These are phyloP conservation scores for Phyllotreta striolata DNA, from an alignment of 2,888 invertebrate species.

Conservation along the genomic window DNA sequence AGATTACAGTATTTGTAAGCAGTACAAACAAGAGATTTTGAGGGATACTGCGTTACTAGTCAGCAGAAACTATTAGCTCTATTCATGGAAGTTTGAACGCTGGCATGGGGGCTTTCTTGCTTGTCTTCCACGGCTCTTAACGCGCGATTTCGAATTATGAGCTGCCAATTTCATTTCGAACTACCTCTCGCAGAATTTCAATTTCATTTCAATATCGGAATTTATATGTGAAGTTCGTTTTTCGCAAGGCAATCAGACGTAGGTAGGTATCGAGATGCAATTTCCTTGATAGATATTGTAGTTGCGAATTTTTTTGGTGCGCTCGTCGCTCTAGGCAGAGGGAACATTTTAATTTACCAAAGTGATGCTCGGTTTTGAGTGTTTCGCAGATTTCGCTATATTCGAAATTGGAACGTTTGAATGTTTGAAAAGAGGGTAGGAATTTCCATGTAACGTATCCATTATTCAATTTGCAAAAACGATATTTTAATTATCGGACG, in stretches of 20 bases:
- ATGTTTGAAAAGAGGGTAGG: too few relatives aligned
- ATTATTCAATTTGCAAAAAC: too few relatives aligned
- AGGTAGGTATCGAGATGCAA: too few relatives aligned
- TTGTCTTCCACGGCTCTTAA: conserved; percentile 10
- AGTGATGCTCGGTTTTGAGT: conserved; percentile 19
- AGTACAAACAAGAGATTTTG: conserved; percentile 47
- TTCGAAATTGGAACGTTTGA: too few relatives aligned
- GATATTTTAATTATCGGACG: too few relatives aligned
- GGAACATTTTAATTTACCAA: conserved; percentile 16
- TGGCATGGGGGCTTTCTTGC: conserved; percentile 13
- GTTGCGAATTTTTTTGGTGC: not conserved
- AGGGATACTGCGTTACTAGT: conserved; percentile 43
- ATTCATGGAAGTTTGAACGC: conserved; percentile 24
- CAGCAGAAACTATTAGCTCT: conserved; percentile 42
- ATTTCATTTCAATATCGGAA: too few relatives aligned
- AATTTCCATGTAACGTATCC: too few relatives aligned
- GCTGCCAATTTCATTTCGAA: too few relatives aligned
- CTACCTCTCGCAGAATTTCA: too few relatives aligned
- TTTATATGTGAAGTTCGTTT: too few relatives aligned
- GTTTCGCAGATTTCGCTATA: conserved; percentile 6
- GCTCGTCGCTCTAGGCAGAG: not conserved
- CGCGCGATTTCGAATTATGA: conserved; percentile 1
- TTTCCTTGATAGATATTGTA: too few relatives aligned
- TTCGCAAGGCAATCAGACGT: too few relatives aligned
- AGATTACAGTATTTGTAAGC: conserved; percentile 46